Conservation (phyloP, 1,140 invertebrate species). For the Drosophila oshimai region DNA sequence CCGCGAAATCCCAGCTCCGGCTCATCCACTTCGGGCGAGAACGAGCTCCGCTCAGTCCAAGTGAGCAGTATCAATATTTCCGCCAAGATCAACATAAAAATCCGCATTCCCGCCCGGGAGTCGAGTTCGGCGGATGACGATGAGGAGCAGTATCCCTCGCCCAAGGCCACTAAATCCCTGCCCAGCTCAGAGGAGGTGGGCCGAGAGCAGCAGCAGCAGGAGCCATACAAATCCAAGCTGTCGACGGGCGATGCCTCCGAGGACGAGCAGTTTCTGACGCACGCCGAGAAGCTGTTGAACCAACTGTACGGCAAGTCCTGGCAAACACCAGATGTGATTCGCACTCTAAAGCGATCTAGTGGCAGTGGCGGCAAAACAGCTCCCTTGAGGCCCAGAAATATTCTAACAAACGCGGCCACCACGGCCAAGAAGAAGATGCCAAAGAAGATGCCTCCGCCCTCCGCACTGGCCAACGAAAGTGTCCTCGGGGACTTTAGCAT, state of each 20-base stretch:
- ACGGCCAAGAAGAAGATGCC: slow-evolving; percentile 2
- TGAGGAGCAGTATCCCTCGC: neutral
- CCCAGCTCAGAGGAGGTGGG: neutral
- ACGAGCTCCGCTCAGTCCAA: slow-evolving; percentile 17
- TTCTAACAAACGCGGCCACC: slow-evolving; percentile 1
- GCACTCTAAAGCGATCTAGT: slow-evolving; percentile 57
- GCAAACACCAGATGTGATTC: slow-evolving; percentile 82
- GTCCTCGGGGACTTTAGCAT: slow-evolving; percentile 63
- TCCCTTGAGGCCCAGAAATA: slow-evolving; percentile 10
- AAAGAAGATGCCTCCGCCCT: neutral
- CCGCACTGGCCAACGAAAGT: slow-evolving; percentile 41
- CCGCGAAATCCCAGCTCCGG: neutral
- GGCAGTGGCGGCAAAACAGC: slow-evolving; percentile 35
- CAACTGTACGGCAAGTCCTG: slow-evolving; percentile 84
- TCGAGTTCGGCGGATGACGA: slow-evolving; percentile 42
- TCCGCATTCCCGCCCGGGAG: slow-evolving; percentile 54
- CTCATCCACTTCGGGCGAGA: neutral
- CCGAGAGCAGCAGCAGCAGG: neutral
- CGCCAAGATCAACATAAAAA: slow-evolving; percentile 78
- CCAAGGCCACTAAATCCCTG: neutral
- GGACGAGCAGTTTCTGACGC: slow-evolving; percentile 54
- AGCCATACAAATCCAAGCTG: neutral
- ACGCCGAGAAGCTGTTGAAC: slow-evolving; percentile 83
- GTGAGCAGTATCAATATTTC: slow-evolving; percentile 78
- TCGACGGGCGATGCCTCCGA: slow-evolving; percentile 26